phyloP scores from a whole-genome alignment of 2,797 vertebrate genomes.

The Crocodylus rhombifer region DNA sequence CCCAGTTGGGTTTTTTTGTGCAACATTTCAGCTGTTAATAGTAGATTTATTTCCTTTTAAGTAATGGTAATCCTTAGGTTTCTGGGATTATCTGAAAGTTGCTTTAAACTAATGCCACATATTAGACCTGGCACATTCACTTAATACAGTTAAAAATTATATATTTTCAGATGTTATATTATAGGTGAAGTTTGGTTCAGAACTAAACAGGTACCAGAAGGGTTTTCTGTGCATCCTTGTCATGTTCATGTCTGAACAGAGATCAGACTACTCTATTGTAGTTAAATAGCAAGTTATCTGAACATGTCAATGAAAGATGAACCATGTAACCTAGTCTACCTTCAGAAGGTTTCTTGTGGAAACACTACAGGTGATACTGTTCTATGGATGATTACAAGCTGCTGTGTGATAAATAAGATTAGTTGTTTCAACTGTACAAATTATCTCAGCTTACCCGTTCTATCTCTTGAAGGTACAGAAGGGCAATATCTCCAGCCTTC shows the following conservation, averaged over 20 bases:
- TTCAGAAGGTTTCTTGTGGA: neutral
- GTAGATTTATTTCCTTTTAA: too few relatives aligned
- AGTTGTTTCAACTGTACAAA: neutral
- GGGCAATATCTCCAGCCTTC: conserved; percentile 97
- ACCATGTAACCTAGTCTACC: neutral
- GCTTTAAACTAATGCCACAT: too few relatives aligned
- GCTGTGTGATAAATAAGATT: neutral
- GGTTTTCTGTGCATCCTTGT: neutral
- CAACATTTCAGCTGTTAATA: too few relatives aligned
- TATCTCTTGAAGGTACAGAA: conserved; percentile 97
- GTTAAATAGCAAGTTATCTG: neutral
- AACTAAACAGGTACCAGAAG: neutral
- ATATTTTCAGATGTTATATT: too few relatives aligned
- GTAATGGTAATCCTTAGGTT: too few relatives aligned
- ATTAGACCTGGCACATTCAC: too few relatives aligned
- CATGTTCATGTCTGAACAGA: neutral
- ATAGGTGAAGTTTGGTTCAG: too few relatives aligned
- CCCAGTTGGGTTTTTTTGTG: too few relatives aligned
- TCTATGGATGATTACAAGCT: neutral
- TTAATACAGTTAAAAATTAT: too few relatives aligned
- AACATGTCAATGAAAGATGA: neutral
- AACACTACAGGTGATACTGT: neutral
- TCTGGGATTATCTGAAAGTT: too few relatives aligned
- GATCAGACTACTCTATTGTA: neutral
- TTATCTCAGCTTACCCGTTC: conserved; percentile 88